These are phyloP conservation scores for Orchesella cincta DNA, from an alignment of 1,140 invertebrate genomes.

Conservation along the genomic window DNA sequence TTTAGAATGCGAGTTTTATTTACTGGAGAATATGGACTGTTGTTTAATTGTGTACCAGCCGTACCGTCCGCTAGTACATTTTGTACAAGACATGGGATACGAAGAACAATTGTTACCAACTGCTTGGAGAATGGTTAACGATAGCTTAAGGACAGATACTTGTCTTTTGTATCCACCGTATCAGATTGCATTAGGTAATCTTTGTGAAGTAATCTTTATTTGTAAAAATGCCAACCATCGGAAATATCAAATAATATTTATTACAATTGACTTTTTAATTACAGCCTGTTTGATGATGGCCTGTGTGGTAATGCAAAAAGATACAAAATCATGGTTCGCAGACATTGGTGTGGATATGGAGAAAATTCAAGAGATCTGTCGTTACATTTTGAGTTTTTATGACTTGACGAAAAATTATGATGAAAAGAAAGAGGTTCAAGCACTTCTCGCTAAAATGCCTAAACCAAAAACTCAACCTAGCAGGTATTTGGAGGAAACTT, in stretches of 20 bases:
- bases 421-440: constrained; percentile 95
- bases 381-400: constrained; percentile 90
- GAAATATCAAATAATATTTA: no score
- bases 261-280: constrained; percentile 53
- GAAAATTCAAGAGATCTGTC: constrained; percentile 95
- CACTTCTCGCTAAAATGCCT: constrained; percentile 89
- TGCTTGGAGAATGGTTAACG: constrained; percentile 96
- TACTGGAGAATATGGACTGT: constrained; percentile 97
- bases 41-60: constrained; percentile 98
- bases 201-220: no score
- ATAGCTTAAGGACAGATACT: constrained; percentile 94
- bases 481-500: constrained; percentile 44
- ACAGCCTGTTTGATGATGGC: constrained; percentile 90
- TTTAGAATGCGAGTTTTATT: constrained; percentile 98
- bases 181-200: constrained; percentile 87
- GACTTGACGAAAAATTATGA: constrained; percentile 97
- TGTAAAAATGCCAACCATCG: no score
- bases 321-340: constrained; percentile 96
- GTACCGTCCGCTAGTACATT: constrained; percentile 85
- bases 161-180: constrained; percentile 96
- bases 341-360: constrained; percentile 97
- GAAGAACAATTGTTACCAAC: constrained; percentile 86
- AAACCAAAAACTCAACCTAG: constrained; percentile 86
- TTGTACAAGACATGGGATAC: constrained; percentile 80
- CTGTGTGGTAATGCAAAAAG: constrained; percentile 93